Base-by-base conservation (phyloP, 1,140 invertebrate genomes). In the Chionoecetes opilio region DNA sequence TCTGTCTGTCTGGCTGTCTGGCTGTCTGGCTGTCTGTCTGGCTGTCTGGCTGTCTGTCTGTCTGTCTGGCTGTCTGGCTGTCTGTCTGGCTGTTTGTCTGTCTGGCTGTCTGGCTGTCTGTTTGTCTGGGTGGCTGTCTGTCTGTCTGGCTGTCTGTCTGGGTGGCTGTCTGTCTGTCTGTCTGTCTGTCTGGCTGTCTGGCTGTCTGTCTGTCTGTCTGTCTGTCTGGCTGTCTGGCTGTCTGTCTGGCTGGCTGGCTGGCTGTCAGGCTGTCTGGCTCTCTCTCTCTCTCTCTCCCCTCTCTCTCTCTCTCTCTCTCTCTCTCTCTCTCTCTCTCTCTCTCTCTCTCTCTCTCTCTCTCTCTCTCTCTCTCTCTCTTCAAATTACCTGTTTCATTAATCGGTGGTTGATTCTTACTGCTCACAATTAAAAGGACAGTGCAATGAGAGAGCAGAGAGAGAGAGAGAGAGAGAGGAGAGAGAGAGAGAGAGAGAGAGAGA, bases 301-400 rank as follows among this genome's bases (percentile, higher is more conserved):
- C 14, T 41, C 14, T 41, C 14, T 6, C 38, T 63, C 53, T 63
- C 53, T 63, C 53, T 63, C 53, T 63, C 53, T 63, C 53, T 63
- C 53, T 63, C 53, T 63, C 53, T 63, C 53, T 63, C 53, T 63
- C 53, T 63, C 53, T 63, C 53, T 63, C 53, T 63, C 53, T 63
- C 53, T 63, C 53, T 63, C 53, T 63, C 53, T 63, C 53, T 63
- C 53, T 63, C 53, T 63, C 53, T 63, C 53, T 63, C 53, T 63
- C 53, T 63, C 53, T 63, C 53, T 63, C 53, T 63, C 53, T 63
- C 6, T 21, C 5, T 63, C 6, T 63, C 53, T 63, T 14, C 41
- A 14, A n/a, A n/a, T n/a, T 41, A 41, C 5, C 38, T 41, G 38
- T 41, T 6, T n/a, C n/a, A n/a, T n/a, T 3, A 41, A 41, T 14